Base-by-base conservation (phyloP, 2,797 vertebrate species). In the Argya squamiceps region DNA sequence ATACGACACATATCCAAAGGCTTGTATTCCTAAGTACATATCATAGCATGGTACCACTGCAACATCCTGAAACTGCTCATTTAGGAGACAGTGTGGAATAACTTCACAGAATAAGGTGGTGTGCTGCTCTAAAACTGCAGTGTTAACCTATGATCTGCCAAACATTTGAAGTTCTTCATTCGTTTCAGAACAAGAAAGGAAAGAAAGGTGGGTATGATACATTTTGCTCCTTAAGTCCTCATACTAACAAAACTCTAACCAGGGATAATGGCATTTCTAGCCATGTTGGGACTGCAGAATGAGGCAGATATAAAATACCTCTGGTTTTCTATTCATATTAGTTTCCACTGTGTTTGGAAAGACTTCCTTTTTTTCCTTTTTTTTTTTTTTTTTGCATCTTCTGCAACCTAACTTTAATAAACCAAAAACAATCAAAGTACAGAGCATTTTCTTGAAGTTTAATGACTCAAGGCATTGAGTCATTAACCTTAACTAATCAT, bases 401-500 rank as follows among this genome's bases (percentile, higher is more conserved):
- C 58, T 56, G 68, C 46, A 93, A 88, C 19, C 56, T 70, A 92
- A 88, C 88, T 92, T 92, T 86, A 97, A 95, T 95, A 97, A 92
- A 97, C 78, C 59, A 93, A 95, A 96, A 97, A 62, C 49, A 88
- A 96, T 92, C 84, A 55, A 96, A 96, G 89, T 88, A 91, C 67
- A 88, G 83, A 69, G 67, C 75, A 89, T 95, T 97, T 97, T 93
- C 89, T 88, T 94, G 73, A 92, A 94, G 78, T 95, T 97, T 97
- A 97, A 97, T 94, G 96, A 94, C 89, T 96, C 92, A 95, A 95
- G 50, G 83, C 88, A 91, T 44, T 91, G 92, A 94, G 94, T 78
- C 93, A 97, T 97, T 97, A 97, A 97, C 96, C 96, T 96, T 96
- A 97, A 96, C 97, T 95, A 93, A 96, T 97, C 97, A 97, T 97